Evolutionary conservation across 2,113 vertebrate genomes (phyloP), one percentile per base, ranked within the genome.

Genomic region (Catagonus wagneri): DNA sequence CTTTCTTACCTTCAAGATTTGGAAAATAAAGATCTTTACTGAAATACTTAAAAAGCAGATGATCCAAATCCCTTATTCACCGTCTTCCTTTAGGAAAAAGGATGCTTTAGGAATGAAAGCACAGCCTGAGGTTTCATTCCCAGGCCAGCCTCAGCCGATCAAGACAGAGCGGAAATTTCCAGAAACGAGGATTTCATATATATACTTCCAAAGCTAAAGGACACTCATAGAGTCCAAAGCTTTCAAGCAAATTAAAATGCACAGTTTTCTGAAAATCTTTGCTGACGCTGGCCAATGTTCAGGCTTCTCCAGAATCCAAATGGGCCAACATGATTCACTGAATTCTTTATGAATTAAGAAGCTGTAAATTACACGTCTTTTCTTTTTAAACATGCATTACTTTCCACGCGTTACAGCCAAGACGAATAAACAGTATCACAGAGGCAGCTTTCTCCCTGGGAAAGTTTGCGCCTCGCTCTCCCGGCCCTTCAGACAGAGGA

Each of bases 341-440:
- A 91, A 96, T 97, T 96, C 95, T 92, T 97, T 88, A 92, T 85
- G 93, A 97, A 93, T 96, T 96, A 95, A 96, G 89, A 94, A 97
- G 92, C 71, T 97, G 92, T 97, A 97, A 96, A 95, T 96, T 97
- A 96, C 75, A 9, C 79, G 92, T 93, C 65, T 91, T 96, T 90
- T 95, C 91, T 97, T 90, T 78, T 96, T 80, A 94, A 93, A 80
- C 71, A 93, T 90, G 85, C 66, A 75, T 88, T 88, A 92, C 69
- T 97, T 97, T 98, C 97, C 95, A 66, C 1, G 15, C 60, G 68
- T 72, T 39, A 80, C 3, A 83, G 97, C 94, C 97, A 97, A 97
- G 58, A 25, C 0, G 75, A 92, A 92, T 44, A 72, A 96, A 95
- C 22, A 89, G 39, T 9, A 84, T 60, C 81, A 44, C 85, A 81